Evolutionary conservation across 2,797 vertebrate species (phyloP).

Genomic region (Nasua narica): DNA sequence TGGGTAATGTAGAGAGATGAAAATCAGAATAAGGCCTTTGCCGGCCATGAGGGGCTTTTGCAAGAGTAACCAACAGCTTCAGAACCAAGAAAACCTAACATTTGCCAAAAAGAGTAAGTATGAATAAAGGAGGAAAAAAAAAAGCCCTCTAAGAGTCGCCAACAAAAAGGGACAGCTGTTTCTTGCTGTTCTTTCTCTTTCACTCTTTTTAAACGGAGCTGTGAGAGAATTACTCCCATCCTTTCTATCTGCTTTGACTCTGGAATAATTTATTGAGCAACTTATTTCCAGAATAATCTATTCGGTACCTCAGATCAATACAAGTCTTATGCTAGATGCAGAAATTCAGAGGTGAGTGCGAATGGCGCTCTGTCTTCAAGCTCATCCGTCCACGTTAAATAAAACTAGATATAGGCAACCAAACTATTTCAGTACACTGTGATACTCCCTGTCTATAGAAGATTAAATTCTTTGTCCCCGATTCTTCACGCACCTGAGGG

Average conservation of each 20-base stretch:
- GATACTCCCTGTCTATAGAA: neutral
- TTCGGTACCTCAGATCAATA: neutral
- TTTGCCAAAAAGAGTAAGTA: neutral
- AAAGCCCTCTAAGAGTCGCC: neutral
- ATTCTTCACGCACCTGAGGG: neutral
- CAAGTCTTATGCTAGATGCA: neutral
- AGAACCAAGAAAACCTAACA: neutral
- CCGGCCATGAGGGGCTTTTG: neutral
- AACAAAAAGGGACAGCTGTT: neutral
- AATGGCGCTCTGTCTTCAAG: neutral
- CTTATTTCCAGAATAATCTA: constrained; percentile 17
- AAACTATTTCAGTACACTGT: neutral
- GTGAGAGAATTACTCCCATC: neutral
- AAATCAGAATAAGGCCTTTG: constrained; percentile 5
- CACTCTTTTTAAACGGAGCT: neutral
- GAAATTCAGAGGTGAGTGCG: neutral
- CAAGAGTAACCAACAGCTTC: neutral
- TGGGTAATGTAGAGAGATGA: constrained; percentile 12
- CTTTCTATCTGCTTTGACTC: neutral
- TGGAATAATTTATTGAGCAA: neutral
- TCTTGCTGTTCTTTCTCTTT: neutral
- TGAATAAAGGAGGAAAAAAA: neutral
- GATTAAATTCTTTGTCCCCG: neutral
- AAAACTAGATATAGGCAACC: neutral
- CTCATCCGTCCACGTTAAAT: neutral